phyloP scores from a whole-genome alignment of 2,888 invertebrate genomes.

The Lasioglossum pauxillum region DNA sequence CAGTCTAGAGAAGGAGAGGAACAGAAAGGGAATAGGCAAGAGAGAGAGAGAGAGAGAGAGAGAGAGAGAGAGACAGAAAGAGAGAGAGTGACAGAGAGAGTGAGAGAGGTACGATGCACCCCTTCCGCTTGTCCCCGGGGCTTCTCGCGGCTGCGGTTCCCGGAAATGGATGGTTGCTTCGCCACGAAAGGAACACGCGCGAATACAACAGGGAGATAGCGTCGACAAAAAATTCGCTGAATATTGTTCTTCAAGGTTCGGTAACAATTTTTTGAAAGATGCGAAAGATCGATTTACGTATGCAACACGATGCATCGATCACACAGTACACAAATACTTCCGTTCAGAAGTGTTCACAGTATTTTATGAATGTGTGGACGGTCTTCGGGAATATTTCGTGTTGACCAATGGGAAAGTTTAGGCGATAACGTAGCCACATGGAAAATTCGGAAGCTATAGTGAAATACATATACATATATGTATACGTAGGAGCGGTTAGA shows the following conservation, averaged over 20 bases:
- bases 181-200: conserved; percentile 58
- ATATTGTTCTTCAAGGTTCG: not conserved
- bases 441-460: conserved; percentile 17
- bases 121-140: conserved; percentile 58
- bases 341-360: too few relatives aligned
- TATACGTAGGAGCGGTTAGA: conserved; percentile 15
- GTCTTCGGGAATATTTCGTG: not conserved
- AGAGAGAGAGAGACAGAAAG: not conserved
- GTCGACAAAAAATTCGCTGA: not conserved
- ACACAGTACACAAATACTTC: not conserved
- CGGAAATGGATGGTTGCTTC: conserved; percentile 75
- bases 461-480: not conserved
- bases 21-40: not conserved
- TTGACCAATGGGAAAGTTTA: not conserved
- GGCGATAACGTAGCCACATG: not conserved
- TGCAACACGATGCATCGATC: not conserved
- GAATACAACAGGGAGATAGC: conserved; percentile 53
- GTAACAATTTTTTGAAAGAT: too few relatives aligned
- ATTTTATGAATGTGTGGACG: not conserved
- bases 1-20: not conserved
- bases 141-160: conserved; percentile 74
- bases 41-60: not conserved
- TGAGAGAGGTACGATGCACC: conserved; percentile 46
- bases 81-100: not conserved
- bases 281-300: too few relatives aligned